Base-by-base conservation (phyloP, 1,140 invertebrate species). In the Eciton burchellii region DNA sequence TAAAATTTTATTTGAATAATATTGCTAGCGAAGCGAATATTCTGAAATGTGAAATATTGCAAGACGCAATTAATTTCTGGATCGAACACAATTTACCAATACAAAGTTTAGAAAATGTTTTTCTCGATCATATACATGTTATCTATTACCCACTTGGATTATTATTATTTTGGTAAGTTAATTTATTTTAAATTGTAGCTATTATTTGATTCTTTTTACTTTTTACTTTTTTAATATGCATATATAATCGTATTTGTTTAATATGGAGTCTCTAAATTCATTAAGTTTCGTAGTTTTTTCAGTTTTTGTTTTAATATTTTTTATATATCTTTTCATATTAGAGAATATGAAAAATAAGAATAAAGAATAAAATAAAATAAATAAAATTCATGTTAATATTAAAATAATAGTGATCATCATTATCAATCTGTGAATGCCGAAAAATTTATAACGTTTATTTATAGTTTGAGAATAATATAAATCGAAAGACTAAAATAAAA, bases 111-210 rank as follows among this genome's bases (percentile, higher is more conserved):
- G 94, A 95, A 83, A 92, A 91, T 29, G 77, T 94, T 9, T 91
- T 95, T 43, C 54, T 93, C 19, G 91, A 94, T 41, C 89, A 94
- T 47, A 91, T 94, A 81, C 88, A 92, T 26, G 93, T 93, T 24
- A 88, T 94, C 24, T 94, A 91, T 88, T 94, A 94, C 83, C 91
- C 94, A 5, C 90, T 94, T 47, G 94, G 94, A 77, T 86, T 94
- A 63, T 84, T 94, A 41, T 72, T 94, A 11, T 94, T 93, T 84
- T 93, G 93, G 93, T 94, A 87, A 92, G 84, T 88, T 62, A 16
- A 63, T 14, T 5, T 35, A 6, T 35, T 35, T 6, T 35, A 3
- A 35, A 35, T 35, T n/a, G n/a, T n/a, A n/a, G n/a, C n/a, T n/a
- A n/a, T n/a, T n/a, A n/a, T n/a, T n/a, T n/a, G n/a, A n/a, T n/a